Evolutionary conservation across 2,888 invertebrate genomes (phyloP).

Genomic region (Tetanocera ferruginea): DNA sequence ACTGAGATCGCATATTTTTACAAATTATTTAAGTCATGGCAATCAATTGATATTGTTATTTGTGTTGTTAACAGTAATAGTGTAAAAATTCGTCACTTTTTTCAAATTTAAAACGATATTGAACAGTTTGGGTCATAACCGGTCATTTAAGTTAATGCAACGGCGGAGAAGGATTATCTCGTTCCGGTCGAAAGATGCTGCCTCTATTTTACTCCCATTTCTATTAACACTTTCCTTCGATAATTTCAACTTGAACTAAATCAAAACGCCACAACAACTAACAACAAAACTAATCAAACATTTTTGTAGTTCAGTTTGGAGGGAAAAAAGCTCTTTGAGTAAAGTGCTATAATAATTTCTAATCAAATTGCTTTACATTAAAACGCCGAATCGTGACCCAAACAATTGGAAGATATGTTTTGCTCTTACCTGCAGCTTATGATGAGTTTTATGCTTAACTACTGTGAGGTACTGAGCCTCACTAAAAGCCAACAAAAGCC

Average conservation of each 20-base stretch:
- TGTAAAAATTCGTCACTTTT: no score
- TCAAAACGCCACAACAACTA: neutral
- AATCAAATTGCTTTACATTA: slow-evolving; percentile 31
- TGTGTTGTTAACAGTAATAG: no score
- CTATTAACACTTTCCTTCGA: slow-evolving; percentile 30
- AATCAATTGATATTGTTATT: no score
- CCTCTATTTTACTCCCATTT: neutral
- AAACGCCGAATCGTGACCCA: slow-evolving; percentile 34
- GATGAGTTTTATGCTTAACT: slow-evolving; percentile 1
- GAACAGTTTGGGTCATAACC: neutral
- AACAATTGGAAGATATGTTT: neutral
- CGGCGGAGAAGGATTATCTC: neutral
- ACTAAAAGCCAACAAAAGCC: neutral
- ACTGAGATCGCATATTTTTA: no score
- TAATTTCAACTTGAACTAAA: neutral
- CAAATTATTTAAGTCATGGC: no score
- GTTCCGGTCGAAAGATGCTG: neutral
- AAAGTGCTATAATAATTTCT: slow-evolving; percentile 35
- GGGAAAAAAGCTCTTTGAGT: neutral
- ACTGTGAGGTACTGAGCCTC: neutral
- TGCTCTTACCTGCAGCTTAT: neutral
- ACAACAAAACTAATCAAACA: slow-evolving; percentile 23
- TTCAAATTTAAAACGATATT: neutral
- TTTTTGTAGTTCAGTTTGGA: neutral
- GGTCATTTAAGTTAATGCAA: neutral